Evolutionary conservation across 2,888 invertebrate species (phyloP).

Genomic region (Ormyrus thymus): DNA sequence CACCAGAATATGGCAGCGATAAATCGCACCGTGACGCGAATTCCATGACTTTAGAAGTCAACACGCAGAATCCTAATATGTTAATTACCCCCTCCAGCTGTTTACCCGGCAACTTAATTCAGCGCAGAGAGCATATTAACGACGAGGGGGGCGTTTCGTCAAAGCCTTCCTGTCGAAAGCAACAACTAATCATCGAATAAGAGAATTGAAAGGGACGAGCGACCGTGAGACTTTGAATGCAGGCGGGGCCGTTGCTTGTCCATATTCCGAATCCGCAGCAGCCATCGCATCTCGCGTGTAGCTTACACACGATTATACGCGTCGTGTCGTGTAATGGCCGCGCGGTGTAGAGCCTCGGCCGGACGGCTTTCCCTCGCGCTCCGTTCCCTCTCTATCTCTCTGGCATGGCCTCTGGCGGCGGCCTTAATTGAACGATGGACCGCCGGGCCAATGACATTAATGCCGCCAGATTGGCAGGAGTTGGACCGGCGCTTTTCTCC

Average conservation of each 20-base stretch:
- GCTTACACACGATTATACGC: constrained; percentile 61
- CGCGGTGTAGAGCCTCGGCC: constrained; percentile 19
- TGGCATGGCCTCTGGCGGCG: too few relatives aligned
- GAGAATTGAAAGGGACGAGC: constrained; percentile 49
- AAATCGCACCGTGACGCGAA: too few relatives aligned
- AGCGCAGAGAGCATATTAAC: too few relatives aligned
- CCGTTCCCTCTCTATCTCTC: too few relatives aligned
- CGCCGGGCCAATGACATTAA: constrained; percentile 68
- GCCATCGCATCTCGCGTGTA: constrained; percentile 60
- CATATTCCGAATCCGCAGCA: constrained; percentile 57
- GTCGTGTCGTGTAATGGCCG: constrained; percentile 56
- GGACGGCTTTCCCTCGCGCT: constrained; percentile 37
- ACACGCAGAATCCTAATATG: too few relatives aligned
- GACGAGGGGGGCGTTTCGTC: neutral
- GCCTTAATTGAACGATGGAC: constrained; percentile 69
- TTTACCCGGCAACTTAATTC: too few relatives aligned
- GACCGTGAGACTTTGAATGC: constrained; percentile 26
- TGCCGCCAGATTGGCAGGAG: constrained; percentile 68
- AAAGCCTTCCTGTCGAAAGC: constrained; percentile 24
- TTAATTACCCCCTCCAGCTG: too few relatives aligned
- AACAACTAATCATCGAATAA: constrained; percentile 55
- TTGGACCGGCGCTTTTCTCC: constrained; percentile 28
- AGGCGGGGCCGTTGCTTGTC: constrained; percentile 61
- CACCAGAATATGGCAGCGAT: too few relatives aligned
- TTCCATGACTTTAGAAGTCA: too few relatives aligned